Percentiles rank a stretch among this genome's conserved stretches.
phyloP scores from a whole-genome alignment of 2,797 vertebrate species.

The Sarcophilus harrisii region DNA sequence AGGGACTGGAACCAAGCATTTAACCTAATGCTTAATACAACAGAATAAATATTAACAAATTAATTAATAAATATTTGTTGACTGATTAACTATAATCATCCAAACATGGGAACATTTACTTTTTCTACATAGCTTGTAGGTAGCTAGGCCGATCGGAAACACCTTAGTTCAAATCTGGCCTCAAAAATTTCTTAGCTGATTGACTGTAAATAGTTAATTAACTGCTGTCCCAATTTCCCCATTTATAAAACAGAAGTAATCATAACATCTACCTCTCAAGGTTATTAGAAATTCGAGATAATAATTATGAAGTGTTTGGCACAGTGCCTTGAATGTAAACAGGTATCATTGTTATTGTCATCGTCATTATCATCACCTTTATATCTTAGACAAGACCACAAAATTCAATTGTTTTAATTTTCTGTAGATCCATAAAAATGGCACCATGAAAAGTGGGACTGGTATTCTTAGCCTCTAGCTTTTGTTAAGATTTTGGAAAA shows the following conservation, averaged over 20 bases:
- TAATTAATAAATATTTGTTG: not conserved
- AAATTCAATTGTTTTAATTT: conserved; percentile 32
- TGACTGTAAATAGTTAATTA: not conserved
- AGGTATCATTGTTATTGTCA: not conserved
- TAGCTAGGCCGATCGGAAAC: not conserved
- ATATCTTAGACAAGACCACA: not conserved
- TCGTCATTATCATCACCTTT: not conserved
- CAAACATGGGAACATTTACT: not conserved
- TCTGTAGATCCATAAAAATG: conserved; percentile 26
- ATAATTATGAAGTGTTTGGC: not conserved
- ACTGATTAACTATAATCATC: not conserved
- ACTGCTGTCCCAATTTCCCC: not conserved
- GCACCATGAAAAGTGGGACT: not conserved
- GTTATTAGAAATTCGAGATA: not conserved
- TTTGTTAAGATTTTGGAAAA: conserved; percentile 6
- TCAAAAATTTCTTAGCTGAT: not conserved
- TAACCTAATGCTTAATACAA: no score
- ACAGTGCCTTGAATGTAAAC: not conserved
- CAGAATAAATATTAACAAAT: no score
- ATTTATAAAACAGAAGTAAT: not conserved
- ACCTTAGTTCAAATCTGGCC: not conserved
- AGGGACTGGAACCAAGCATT: no score
- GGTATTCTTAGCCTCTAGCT: conserved; percentile 27
- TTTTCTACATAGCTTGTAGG: not conserved
- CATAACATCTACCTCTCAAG: not conserved